phyloP scores from a whole-genome alignment of 2,113 vertebrate species.

The Grallaria varia region DNA sequence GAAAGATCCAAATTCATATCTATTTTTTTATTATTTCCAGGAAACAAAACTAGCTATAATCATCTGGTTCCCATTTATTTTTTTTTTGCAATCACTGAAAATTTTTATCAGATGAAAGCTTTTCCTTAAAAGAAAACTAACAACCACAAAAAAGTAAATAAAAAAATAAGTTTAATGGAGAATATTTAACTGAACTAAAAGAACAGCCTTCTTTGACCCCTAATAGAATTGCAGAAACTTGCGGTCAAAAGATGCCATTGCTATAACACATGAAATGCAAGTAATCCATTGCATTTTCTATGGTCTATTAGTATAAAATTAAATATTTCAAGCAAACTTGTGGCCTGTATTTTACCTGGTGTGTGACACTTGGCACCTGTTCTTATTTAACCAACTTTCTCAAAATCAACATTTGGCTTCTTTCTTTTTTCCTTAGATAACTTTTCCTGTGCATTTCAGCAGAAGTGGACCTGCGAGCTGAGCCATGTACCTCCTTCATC shows the following conservation, averaged over 20 bases:
- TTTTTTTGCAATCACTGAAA: neutral
- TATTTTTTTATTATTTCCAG: neutral
- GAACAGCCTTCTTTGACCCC: neutral
- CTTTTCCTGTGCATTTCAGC: neutral
- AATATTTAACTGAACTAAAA: neutral
- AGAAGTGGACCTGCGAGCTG: neutral
- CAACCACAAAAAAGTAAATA: too few relatives aligned
- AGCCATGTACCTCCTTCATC: neutral
- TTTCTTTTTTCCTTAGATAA: neutral
- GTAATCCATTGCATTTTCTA: neutral
- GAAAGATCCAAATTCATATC: neutral
- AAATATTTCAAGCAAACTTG: neutral
- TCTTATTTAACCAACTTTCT: neutral
- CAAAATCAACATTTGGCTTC: neutral
- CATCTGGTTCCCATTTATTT: neutral
- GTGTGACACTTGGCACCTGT: neutral
- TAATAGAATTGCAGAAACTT: neutral
- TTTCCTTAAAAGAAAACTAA: neutral
- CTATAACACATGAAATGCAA: neutral
- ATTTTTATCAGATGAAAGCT: neutral
- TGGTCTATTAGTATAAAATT: neutral
- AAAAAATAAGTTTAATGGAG: neutral
- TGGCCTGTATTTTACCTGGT: neutral
- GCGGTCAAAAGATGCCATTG: neutral
- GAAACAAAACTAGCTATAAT: neutral